Conservation (phyloP, 2,797 vertebrate genomes). For the Bovichtus variegatus region DNA sequence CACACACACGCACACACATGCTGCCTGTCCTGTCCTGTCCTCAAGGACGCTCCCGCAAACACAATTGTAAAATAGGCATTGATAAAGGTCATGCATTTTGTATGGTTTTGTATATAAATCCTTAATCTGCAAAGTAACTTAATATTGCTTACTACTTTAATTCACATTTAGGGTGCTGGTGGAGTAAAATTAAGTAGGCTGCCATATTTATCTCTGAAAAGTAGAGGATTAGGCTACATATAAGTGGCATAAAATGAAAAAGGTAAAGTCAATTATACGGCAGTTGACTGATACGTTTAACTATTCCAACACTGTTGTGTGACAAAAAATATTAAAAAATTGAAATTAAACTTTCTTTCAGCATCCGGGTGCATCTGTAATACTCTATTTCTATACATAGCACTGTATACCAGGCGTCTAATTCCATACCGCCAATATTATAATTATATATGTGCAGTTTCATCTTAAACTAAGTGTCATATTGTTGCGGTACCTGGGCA, state of each 20-base stretch:
- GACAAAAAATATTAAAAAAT: too few relatives aligned
- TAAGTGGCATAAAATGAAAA: background rate
- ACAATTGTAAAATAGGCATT: background rate
- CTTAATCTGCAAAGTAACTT: too few relatives aligned
- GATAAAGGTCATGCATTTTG: too few relatives aligned
- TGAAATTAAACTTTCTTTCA: too few relatives aligned
- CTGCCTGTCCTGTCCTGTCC: too few relatives aligned
- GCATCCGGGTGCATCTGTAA: too few relatives aligned
- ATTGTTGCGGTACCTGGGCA: accelerated
- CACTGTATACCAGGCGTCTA: background rate
- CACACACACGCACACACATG: background rate
- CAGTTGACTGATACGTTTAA: background rate
- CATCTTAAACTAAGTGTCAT: too few relatives aligned
- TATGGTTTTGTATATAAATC: too few relatives aligned
- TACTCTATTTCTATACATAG: background rate
- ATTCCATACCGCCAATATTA: background rate
- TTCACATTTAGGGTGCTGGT: background rate
- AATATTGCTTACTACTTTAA: background rate
- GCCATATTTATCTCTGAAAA: background rate
- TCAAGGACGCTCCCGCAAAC: background rate
- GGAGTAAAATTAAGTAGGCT: background rate
- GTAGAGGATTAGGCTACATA: background rate
- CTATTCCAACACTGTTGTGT: background rate
- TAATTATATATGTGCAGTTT: background rate
- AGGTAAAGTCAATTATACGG: background rate